These are phyloP conservation scores for Dolichallabes microphthalmus DNA, from an alignment of 2,113 vertebrate genomes.

Conservation along the genomic window DNA sequence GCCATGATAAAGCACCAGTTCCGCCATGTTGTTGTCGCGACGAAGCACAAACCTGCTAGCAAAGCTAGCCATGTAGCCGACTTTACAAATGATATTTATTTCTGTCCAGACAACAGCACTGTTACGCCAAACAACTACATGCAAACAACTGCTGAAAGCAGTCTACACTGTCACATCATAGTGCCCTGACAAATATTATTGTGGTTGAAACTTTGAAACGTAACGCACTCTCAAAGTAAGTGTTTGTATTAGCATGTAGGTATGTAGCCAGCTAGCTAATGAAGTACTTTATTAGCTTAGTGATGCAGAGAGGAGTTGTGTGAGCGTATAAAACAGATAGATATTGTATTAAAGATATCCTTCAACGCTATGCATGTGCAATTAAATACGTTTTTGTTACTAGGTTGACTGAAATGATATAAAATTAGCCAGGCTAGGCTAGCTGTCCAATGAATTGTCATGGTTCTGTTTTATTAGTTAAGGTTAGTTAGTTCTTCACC, in stretches of 20 bases:
- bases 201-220: background rate
- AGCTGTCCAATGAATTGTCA: background rate
- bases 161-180: background rate
- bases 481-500: background rate
- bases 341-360: background rate
- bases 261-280: background rate
- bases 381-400: background rate
- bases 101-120: background rate
- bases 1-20: slow-evolving; percentile 50
- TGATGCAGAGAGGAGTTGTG: background rate
- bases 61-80: slow-evolving; percentile 30
- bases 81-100: background rate
- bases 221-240: background rate
- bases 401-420: background rate
- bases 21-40: slow-evolving; percentile 58
- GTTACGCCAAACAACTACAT: background rate
- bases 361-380: too few relatives aligned
- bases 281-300: background rate
- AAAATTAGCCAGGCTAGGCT: background rate
- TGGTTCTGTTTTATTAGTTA: background rate
- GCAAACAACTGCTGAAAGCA: background rate
- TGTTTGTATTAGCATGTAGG: slow-evolving; percentile 24
- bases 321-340: background rate
- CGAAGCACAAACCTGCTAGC: background rate
- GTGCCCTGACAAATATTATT: background rate